Base-by-base conservation (phyloP, 2,888 invertebrate species). In the Lasius fuliginosus region DNA sequence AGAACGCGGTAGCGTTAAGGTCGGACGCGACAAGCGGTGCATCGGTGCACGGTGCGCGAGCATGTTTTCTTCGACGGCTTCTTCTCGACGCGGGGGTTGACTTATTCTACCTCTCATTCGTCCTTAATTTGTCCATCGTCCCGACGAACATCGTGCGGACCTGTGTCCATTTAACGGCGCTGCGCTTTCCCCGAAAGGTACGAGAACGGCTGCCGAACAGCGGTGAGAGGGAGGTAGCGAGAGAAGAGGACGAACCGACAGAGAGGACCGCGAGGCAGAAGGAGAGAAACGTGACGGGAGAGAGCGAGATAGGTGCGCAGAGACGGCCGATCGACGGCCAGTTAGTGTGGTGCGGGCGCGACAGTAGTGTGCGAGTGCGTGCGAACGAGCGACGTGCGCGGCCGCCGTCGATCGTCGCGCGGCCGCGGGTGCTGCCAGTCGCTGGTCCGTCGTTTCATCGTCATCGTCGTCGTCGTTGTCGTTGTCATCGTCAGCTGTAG, bases 31-130 rank as follows among this genome's bases (percentile, higher is more conserved):
- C 65, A 23, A 92, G 90, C 89, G 91, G 88, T 90, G 90, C 49
- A 33, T 53, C 69, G 69, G 36, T 36, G 3, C 89, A 90, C 91
- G 91, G 90, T 89, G 90, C 90, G 76, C 89, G 86, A 88, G 90
- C 89, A 90, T 87, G n/a, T n/a, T n/a, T n/a, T n/a, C n/a, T n/a
- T n/a, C n/a, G n/a, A n/a, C n/a, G 91, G 89, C 91, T 89, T 90
- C 88, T 88, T 87, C 88, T 89, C 90, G 93, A 87, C 92, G 89
- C 91, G 92, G 92, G 92, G 94, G 92, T 91, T 93, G 90, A 90
- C 75, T 85, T 65, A 69, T 81, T 75, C n/a, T n/a, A 40, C n/a
- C 23, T 27, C 49, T 18, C 46, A 4, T 23, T 6, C 8, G 9
- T 9, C 49, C 3, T 49, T 9, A 40, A 23, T 49, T 46, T 23